These are phyloP conservation scores for Drosophila sechellia DNA, from an alignment of 1,140 invertebrate genomes.

Conservation along the genomic window DNA sequence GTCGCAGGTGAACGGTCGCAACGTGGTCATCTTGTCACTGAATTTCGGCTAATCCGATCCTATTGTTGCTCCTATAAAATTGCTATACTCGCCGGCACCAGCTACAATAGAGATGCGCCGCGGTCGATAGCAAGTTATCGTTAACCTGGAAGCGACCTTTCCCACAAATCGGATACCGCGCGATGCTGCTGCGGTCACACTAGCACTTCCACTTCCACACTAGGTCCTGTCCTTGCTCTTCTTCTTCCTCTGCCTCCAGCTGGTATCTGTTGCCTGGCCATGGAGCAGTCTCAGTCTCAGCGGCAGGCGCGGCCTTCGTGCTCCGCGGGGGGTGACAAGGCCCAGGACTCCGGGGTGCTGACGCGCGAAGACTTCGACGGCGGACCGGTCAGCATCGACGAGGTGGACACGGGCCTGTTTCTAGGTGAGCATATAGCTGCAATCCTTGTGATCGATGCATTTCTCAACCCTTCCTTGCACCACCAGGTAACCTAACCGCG, in stretches of 20 bases:
- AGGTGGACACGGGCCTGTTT: constrained; percentile 90
- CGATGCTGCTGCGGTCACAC: constrained; percentile 3
- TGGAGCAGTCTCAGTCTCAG: constrained; percentile 31
- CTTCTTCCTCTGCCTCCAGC: background rate
- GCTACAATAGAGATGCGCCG: background rate
- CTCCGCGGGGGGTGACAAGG: constrained; percentile 28
- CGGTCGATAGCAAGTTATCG: constrained; percentile 10
- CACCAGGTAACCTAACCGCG: constrained; percentile 90
- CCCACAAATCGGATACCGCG: background rate
- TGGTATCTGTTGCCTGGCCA: constrained; percentile 20
- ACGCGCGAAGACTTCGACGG: constrained; percentile 86
- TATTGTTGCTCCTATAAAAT: no score
- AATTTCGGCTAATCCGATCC: background rate
- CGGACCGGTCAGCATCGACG: constrained; percentile 88
- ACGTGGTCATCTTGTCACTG: constrained; percentile 91
- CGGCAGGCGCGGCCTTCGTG: constrained; percentile 9
- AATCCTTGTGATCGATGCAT: background rate
- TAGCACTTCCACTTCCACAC: constrained; percentile 11
- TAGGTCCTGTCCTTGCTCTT: background rate
- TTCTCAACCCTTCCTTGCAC: background rate
- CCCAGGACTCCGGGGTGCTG: constrained; percentile 56
- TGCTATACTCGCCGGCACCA: background rate
- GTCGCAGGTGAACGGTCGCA: constrained; percentile 96
- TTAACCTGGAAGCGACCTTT: background rate
- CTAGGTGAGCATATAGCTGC: constrained; percentile 85